Percentiles rank a stretch among this genome's conserved stretches.
Evolutionary conservation across 2,113 vertebrate species (phyloP).

Genomic region (Nanorana parkeri): DNA sequence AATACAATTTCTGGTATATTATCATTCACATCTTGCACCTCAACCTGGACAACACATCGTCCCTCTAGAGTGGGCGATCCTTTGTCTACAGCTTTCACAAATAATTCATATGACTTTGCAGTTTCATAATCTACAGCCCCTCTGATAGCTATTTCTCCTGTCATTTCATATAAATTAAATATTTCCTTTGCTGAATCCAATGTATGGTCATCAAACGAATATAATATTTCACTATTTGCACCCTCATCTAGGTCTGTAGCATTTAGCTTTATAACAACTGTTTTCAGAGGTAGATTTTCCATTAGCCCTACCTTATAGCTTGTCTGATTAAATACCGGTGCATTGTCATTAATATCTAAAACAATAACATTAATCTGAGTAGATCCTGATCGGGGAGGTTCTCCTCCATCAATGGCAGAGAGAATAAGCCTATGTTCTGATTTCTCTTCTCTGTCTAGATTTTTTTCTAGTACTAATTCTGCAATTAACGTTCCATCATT

Average conservation of each 20-base stretch:
- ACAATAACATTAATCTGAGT: constrained; percentile 75
- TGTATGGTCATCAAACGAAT: constrained; percentile 78
- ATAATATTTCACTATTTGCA: constrained; percentile 76
- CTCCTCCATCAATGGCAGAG: constrained; percentile 77
- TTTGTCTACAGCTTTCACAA: constrained; percentile 76
- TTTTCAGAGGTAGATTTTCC: constrained; percentile 70
- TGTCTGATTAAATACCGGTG: constrained; percentile 73
- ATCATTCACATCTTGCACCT: constrained; percentile 75
- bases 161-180: constrained; percentile 74
- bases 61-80: constrained; percentile 82
- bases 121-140: constrained; percentile 80
- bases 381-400: constrained; percentile 73
- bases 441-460: constrained; percentile 77
- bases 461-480: constrained; percentile 73
- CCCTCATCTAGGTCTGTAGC: constrained; percentile 79
- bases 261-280: constrained; percentile 73
- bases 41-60: constrained; percentile 77
- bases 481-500: constrained; percentile 78
- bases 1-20: constrained; percentile 75
- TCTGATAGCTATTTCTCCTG: constrained; percentile 77
- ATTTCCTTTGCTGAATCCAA: constrained; percentile 67
- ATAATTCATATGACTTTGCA: constrained; percentile 46
- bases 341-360: constrained; percentile 84
- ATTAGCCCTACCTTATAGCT: constrained; percentile 69
- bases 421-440: constrained; percentile 74